These are phyloP conservation scores for Andricus grossulariae DNA, from an alignment of 1,140 invertebrate species.

Conservation along the genomic window DNA sequence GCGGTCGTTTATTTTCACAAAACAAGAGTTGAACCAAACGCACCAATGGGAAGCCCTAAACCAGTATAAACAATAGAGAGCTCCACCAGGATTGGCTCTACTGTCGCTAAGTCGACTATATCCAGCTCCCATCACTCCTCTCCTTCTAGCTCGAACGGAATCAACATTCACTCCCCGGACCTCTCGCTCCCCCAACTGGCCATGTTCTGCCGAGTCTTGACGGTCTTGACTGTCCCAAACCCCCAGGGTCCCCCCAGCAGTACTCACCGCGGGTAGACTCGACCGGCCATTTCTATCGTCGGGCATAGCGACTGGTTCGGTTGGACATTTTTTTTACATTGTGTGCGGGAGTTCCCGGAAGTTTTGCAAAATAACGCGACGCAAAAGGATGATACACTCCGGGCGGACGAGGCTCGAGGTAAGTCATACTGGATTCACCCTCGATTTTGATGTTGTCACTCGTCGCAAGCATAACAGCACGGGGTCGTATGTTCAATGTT, in stretches of 20 bases:
- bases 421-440: conserved; percentile 59
- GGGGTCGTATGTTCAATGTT: conserved; percentile 68
- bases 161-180: conserved; percentile 42
- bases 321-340: conserved; percentile 53
- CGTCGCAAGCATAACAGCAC: conserved; percentile 22
- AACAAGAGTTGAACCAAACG: conserved; percentile 51
- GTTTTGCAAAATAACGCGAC: conserved; percentile 75
- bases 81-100: conserved; percentile 55
- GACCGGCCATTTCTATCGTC: conserved; percentile 72
- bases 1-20: conserved; percentile 7
- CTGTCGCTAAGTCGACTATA: conserved; percentile 70
- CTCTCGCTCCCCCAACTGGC: conserved; percentile 43
- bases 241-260: conserved; percentile 4
- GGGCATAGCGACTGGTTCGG: conserved; percentile 61
- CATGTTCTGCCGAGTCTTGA: conserved; percentile 58
- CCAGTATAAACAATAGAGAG: conserved; percentile 64
- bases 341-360: conserved; percentile 73
- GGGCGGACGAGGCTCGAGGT: conserved; percentile 76
- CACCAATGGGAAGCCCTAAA: conserved; percentile 58
- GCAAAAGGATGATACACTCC: conserved; percentile 77
- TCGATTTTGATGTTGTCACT: conserved; percentile 37
- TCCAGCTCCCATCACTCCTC: conserved; percentile 48
- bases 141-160: conserved; percentile 44
- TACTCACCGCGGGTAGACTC: conserved; percentile 16
- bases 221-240: conserved; percentile 65